Base-by-base conservation (phyloP, 92 coral and sea anemone genomes). In the Chrysogorgia sp. region DNA sequence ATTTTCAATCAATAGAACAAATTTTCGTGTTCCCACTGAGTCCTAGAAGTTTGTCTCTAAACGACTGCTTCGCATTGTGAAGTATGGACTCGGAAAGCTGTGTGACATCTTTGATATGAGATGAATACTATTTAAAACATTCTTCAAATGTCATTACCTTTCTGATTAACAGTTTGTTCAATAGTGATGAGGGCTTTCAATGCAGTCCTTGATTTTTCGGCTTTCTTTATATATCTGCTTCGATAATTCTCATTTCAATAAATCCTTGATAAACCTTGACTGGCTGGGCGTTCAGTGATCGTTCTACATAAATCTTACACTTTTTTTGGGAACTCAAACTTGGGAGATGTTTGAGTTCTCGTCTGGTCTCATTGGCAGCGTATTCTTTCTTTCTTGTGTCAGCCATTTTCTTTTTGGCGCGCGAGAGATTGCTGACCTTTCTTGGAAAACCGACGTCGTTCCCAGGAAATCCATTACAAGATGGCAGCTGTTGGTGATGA, bases 111-210 rank as follows among this genome's bases (percentile, higher is more conserved):
- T 63, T 63, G 40, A 63, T 26, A 17, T 26, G 30, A 63, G 69
- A 35, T 20, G 69, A 63, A 26, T 63, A 63, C 24, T 29, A 63
- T 10, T 5, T 5, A 21, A 63, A 63, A 10, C 69, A 63, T 63
- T 63, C 69, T 63, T 63, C 69, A 63, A 63, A 63, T 19, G 69
- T 35, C 69, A 63, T 24, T 31, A 30, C 64, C 32, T 58, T 58
- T 63, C 69, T 63, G 3, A 22, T 24, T 29, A 31, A 41, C 34
- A 63, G 40, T 37, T 63, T 37, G 30, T 10, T 30, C 8, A 63
- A 19, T 37, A 63, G 40, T 31, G 69, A 63, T 7, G 69, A 26
- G 1, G 33, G 69, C 69, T 26, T 30, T 63, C 33, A 24, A 30
- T 23, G 69, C 23, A 20, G 24, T 58, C 28, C 20, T 37, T 5